A percentile compares a stretch with the other conserved stretches of the same genome.
Evolutionary conservation across 1,140 invertebrate genomes (phyloP).

Genomic region (Lordiphosa clarofinis): DNA sequence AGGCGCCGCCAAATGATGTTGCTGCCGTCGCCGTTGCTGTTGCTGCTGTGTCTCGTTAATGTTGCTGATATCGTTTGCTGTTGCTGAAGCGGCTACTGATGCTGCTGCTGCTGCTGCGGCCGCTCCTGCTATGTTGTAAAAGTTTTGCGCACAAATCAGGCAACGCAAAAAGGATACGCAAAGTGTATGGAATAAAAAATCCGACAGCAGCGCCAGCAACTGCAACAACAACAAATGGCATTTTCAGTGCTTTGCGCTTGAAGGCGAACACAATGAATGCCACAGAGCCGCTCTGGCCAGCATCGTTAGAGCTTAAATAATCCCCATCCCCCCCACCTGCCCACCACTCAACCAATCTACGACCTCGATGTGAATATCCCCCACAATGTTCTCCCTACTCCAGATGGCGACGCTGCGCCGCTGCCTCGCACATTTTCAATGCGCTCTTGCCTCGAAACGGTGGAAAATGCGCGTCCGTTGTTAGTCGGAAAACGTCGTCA

Average conservation of each 20-base stretch:
- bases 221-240: conserved; percentile 51
- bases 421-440: conserved; percentile 76
- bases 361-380: conserved; percentile 4
- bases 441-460: conserved; percentile 73
- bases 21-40: conserved; percentile 12
- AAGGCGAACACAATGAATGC: conserved; percentile 65
- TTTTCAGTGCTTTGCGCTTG: conserved; percentile 53
- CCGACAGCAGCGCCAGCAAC: conserved; percentile 42
- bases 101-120: conserved; percentile 40
- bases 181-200: conserved; percentile 59
- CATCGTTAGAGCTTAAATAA: conserved; percentile 71
- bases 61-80: conserved; percentile 58
- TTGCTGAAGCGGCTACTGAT: conserved; percentile 45
- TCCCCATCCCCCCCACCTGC: not conserved
- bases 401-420: conserved; percentile 57
- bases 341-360: conserved; percentile 3
- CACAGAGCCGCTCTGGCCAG: conserved; percentile 41
- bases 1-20: conserved; percentile 11
- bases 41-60: conserved; percentile 44
- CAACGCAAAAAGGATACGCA: conserved; percentile 64
- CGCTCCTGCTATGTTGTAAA: conserved; percentile 68
- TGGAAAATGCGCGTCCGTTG: conserved; percentile 77
- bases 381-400: conserved; percentile 5
- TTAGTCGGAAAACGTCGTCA: conserved; percentile 78
- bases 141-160: conserved; percentile 73